Percentiles rank a stretch among this genome's conserved stretches.
phyloP scores from a whole-genome alignment of 1,140 invertebrate genomes.

The Rhyacophila brunnea region DNA sequence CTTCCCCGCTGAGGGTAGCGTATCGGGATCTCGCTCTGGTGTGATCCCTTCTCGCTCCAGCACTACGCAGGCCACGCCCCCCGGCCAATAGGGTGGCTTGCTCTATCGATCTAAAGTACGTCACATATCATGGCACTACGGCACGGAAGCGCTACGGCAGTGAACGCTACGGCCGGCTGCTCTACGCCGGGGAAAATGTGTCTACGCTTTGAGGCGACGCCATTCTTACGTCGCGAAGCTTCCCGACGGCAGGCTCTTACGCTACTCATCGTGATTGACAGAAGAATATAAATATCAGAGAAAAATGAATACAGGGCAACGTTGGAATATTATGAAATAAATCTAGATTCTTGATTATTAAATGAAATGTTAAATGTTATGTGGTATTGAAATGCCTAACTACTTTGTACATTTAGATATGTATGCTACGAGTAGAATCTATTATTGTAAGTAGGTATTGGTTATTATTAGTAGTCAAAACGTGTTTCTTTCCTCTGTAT shows the following conservation, averaged over 20 bases:
- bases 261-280: no score
- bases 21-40: neutral
- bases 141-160: neutral
- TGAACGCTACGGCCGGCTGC: neutral
- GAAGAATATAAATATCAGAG: no score
- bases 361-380: no score
- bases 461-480: no score
- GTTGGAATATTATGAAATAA: no score
- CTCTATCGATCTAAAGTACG: slow-evolving; percentile 28
- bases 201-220: slow-evolving; percentile 10
- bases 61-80: slow-evolving; percentile 23
- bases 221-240: slow-evolving; percentile 13
- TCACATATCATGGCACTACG: slow-evolving; percentile 1
- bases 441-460: no score
- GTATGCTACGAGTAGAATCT: no score
- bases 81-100: slow-evolving; percentile 26
- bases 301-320: no score
- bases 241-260: neutral
- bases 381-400: no score
- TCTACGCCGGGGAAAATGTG: neutral
- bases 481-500: no score
- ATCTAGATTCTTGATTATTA: no score
- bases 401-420: no score
- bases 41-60: neutral
- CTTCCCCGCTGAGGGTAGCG: slow-evolving; percentile 1